These are phyloP conservation scores for Prinia subflava DNA, from an alignment of 2,113 vertebrate species.

Conservation along the genomic window DNA sequence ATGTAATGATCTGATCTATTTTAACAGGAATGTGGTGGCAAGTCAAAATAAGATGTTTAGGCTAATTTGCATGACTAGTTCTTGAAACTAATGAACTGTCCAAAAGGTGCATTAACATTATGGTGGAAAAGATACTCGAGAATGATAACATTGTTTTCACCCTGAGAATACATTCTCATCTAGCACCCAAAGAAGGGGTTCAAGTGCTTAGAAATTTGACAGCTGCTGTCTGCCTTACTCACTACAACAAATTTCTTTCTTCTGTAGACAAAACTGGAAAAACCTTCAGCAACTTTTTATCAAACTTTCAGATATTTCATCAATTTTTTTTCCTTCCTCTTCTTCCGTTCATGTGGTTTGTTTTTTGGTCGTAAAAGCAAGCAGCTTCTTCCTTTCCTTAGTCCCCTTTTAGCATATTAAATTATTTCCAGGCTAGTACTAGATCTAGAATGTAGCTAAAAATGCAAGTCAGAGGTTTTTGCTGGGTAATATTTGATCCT, in stretches of 20 bases:
- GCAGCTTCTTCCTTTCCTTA: not conserved
- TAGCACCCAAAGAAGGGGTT: not conserved
- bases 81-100: slow-evolving; percentile 63
- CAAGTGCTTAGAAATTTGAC: not conserved
- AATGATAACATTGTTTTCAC: not conserved
- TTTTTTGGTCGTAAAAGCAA: not conserved
- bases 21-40: slow-evolving; percentile 57
- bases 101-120: slow-evolving; percentile 53
- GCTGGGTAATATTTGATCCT: not conserved
- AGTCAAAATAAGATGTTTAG: slow-evolving; percentile 66
- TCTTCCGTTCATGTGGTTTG: not conserved
- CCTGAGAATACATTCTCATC: not conserved
- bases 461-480: not conserved
- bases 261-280: not conserved
- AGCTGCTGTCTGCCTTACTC: not conserved
- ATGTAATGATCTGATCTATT: slow-evolving; percentile 49
- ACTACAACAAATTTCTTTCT: not conserved
- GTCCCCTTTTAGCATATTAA: not conserved
- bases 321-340: not conserved
- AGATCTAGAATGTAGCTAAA: not conserved
- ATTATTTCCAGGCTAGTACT: not conserved
- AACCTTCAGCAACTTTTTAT: not conserved
- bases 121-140: slow-evolving; percentile 17
- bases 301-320: not conserved
- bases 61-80: slow-evolving; percentile 42